Percentiles rank a stretch among this genome's conserved stretches.
Conservation (phyloP, 2,888 invertebrate genomes). For the Cataglyphis altisquamis region DNA sequence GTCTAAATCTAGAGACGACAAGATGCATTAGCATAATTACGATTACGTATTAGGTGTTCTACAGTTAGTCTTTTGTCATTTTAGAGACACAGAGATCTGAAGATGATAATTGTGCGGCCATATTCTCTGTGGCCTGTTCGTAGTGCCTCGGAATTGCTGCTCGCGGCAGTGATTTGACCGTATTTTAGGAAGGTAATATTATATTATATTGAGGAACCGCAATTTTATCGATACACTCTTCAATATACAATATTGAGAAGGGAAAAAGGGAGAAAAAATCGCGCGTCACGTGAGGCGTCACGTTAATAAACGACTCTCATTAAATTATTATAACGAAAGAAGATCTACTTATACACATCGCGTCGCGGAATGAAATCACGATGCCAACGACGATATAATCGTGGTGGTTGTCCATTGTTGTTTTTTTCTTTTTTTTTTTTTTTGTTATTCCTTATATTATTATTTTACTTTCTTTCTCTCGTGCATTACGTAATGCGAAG, state of each 20-base stretch:
- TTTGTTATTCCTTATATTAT: conserved; percentile 57
- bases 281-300: conserved; percentile 79
- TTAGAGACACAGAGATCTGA: conserved; percentile 82
- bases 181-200: conserved; percentile 85
- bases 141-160: conserved; percentile 87
- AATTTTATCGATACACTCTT: conserved; percentile 83
- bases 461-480: conserved; percentile 61
- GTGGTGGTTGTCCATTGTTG: conserved; percentile 63
- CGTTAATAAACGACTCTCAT: conserved; percentile 82
- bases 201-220: conserved; percentile 83
- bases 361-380: conserved; percentile 59
- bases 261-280: conserved; percentile 66
- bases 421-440: conserved; percentile 48
- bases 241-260: conserved; percentile 77
- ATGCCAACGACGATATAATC: conserved; percentile 72
- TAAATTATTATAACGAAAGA: conserved; percentile 80
- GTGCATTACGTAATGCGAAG: conserved; percentile 48
- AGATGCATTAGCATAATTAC: conserved; percentile 79
- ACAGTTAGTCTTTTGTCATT: conserved; percentile 79
- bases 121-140: conserved; percentile 86
- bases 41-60: conserved; percentile 78
- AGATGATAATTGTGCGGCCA: conserved; percentile 85
- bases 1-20: conserved; percentile 82
- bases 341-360: conserved; percentile 72
- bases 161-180: conserved; percentile 86